Percentiles rank a stretch among this genome's conserved stretches.
Conservation (phyloP, 2,888 invertebrate genomes). For the Drosophila paramelanica region DNA sequence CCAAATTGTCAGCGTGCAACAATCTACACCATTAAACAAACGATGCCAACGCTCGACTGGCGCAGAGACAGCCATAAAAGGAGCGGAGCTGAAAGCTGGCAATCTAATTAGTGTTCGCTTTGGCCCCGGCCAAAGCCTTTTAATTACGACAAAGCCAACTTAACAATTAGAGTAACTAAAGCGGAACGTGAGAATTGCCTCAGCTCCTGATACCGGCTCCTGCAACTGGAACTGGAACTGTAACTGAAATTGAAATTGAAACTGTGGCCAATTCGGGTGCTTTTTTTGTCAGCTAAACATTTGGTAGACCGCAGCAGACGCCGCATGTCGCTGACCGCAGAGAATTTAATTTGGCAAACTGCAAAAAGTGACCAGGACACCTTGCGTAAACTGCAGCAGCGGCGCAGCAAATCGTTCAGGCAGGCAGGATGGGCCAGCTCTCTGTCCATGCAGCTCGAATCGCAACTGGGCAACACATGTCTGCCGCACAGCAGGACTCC, state of each 20-base stretch:
- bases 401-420: slow-evolving; percentile 36
- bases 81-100: slow-evolving; percentile 59
- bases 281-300: slow-evolving; percentile 31
- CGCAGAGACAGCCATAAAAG: slow-evolving; percentile 60
- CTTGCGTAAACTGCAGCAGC: slow-evolving; percentile 45
- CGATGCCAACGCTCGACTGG: slow-evolving; percentile 64
- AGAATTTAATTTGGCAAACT: slow-evolving; percentile 77
- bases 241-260: neutral
- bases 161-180: slow-evolving; percentile 67
- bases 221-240: slow-evolving; percentile 23
- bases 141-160: slow-evolving; percentile 59
- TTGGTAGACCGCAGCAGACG: slow-evolving; percentile 73
- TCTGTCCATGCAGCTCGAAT: slow-evolving; percentile 35
- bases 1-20: slow-evolving; percentile 81
- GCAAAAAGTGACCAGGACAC: slow-evolving; percentile 56
- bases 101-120: slow-evolving; percentile 77
- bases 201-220: slow-evolving; percentile 21
- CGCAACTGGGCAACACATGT: slow-evolving; percentile 67
- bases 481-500: slow-evolving; percentile 65
- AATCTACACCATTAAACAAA: slow-evolving; percentile 80
- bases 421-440: slow-evolving; percentile 17
- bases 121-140: slow-evolving; percentile 66
- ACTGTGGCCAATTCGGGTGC: slow-evolving; percentile 1
- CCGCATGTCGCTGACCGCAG: slow-evolving; percentile 79
- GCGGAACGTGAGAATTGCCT: slow-evolving; percentile 69